Percentiles rank a stretch among this genome's conserved stretches.
Evolutionary conservation across 2,797 vertebrate genomes (phyloP).

Genomic region (Alfaro cultratus): DNA sequence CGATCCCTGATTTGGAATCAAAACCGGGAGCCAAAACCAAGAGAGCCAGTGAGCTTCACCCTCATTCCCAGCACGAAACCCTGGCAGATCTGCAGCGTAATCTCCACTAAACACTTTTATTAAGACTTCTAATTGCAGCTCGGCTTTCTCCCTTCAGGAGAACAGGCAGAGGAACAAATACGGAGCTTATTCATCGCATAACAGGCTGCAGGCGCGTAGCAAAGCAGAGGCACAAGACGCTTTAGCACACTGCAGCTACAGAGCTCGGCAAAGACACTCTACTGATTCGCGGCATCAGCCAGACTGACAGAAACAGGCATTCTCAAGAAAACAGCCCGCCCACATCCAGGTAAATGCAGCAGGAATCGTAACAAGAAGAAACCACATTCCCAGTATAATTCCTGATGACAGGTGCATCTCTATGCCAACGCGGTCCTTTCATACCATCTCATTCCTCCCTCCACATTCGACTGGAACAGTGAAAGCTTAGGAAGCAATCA

Average conservation of each 20-base stretch:
- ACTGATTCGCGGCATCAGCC: constrained; percentile 38
- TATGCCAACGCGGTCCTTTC: constrained; percentile 47
- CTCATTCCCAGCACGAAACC: constrained; percentile 58
- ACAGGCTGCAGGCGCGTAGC: constrained; percentile 53
- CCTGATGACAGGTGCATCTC: constrained; percentile 46
- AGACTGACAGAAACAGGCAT: constrained; percentile 33
- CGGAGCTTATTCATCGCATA: constrained; percentile 59
- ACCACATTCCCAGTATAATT: constrained; percentile 38
- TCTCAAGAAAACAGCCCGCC: constrained; percentile 38
- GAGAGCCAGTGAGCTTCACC: constrained; percentile 43
- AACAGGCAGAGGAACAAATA: constrained; percentile 66
- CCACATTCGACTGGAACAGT: constrained; percentile 47
- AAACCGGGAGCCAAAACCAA: constrained; percentile 25
- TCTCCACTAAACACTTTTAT: constrained; percentile 77
- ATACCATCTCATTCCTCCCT: constrained; percentile 45
- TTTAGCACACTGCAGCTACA: constrained; percentile 37
- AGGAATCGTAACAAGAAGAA: constrained; percentile 36
- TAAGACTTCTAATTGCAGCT: constrained; percentile 77
- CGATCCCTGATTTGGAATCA: constrained; percentile 36
- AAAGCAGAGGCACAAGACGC: constrained; percentile 33
- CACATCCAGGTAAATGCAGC: constrained; percentile 41
- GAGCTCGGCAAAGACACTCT: constrained; percentile 19
- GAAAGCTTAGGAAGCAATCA: constrained; percentile 57
- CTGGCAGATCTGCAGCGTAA: constrained; percentile 73
- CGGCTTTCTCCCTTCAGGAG: constrained; percentile 64